Evolutionary conservation across 92 coral and sea anemone genomes (phyloP), one percentile per base, ranked within the genome.

Genomic region (Actinernus sp.): DNA sequence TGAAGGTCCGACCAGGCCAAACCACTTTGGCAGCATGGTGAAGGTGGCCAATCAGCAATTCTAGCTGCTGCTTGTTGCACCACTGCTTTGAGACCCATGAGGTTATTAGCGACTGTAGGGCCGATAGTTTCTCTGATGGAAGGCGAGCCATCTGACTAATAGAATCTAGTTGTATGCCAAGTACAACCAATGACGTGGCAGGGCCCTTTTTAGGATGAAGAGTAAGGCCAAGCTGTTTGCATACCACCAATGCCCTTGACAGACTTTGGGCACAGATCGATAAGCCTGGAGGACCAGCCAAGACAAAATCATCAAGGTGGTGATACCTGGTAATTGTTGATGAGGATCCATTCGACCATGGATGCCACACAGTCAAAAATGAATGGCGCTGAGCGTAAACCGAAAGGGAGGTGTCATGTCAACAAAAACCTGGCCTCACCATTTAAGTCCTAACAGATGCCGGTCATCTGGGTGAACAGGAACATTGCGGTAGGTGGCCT

Each of bases 291-390:
- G n/a, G n/a, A n/a, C n/a, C n/a, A n/a, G n/a, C n/a, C n/a, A n/a
- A n/a, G n/a, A 61, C 18, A 41, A 61, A 41, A 18, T 61, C 68
- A 22, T 40, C 68, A 17, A 61, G 24, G 17, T 40, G 43, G 43
- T 61, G 68, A 41, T 12, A 61, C 68, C 17, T 37, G 9, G 36
- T 40, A 51, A 14, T 43, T 25, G 41, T 61, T 14, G 2, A 37
- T 49, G 36, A 61, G 51, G 26, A 61, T 61, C 68, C 68, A 54
- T n/a, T n/a, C n/a, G n/a, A n/a, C n/a, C n/a, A n/a, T n/a, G n/a
- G n/a, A n/a, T n/a, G n/a, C n/a, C n/a, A 43, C 33, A 57, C 79
- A 27, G 43, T 37, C n/a, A n/a, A n/a, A n/a, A n/a, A n/a, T n/a
- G n/a, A n/a, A n/a, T n/a, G n/a, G 79, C n/a, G n/a, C n/a, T n/a